A percentile compares a stretch with the other conserved stretches of the same genome.
phyloP scores from a whole-genome alignment of 2,888 invertebrate species.

The Synanthedon tipuliformis region DNA sequence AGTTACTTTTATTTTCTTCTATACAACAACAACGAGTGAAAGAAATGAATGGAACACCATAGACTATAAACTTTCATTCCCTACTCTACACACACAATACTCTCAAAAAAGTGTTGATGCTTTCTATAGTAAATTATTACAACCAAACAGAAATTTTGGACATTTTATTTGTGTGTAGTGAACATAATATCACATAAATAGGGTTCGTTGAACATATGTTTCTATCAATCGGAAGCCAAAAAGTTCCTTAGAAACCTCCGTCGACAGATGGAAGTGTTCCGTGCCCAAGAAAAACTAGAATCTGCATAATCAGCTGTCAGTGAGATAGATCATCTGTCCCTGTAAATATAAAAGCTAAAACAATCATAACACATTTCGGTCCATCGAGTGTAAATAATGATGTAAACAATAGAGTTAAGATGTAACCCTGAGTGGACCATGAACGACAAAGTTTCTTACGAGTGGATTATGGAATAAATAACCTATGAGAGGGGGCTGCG shows the following conservation, averaged over 20 bases:
- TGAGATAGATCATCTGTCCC: conserved; percentile 70
- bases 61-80: conserved; percentile 35
- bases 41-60: conserved; percentile 41
- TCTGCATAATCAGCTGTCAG: conserved; percentile 72
- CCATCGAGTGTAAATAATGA: conserved; percentile 44
- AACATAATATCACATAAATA: conserved; percentile 54
- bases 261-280: conserved; percentile 60
- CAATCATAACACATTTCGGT: conserved; percentile 58
- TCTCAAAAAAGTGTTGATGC: conserved; percentile 68
- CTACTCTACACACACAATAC: conserved; percentile 43
- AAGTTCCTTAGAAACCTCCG: conserved; percentile 40
- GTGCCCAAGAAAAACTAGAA: conserved; percentile 66
- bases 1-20: too few species aligned
- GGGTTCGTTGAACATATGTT: conserved; percentile 35
- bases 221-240: conserved; percentile 29
- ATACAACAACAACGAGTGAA: neutral
- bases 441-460: conserved; percentile 30
- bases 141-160: conserved; percentile 65
- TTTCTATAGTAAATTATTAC: conserved; percentile 69
- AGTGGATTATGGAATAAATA: conserved; percentile 64
- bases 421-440: conserved; percentile 43
- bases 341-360: conserved; percentile 69
- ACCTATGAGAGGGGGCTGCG: conserved; percentile 58
- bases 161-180: conserved; percentile 54
- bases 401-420: conserved; percentile 44